These are phyloP conservation scores for Oscheius sp. DNA, from an alignment of 2,888 invertebrate species.

Conservation along the genomic window DNA sequence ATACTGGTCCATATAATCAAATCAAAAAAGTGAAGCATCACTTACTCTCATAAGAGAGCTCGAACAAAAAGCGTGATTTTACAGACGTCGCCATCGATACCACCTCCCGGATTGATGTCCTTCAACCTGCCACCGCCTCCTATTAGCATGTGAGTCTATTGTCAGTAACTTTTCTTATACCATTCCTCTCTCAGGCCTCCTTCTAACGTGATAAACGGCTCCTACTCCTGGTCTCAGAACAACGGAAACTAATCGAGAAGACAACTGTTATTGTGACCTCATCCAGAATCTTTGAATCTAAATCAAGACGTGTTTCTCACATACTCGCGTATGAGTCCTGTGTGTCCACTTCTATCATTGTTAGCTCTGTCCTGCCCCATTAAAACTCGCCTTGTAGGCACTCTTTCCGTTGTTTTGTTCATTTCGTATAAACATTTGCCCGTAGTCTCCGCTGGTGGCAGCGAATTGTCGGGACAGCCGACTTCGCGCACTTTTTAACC, in stretches of 20 bases:
- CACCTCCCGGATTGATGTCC: not conserved
- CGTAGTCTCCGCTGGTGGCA: not conserved
- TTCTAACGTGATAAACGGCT: not conserved
- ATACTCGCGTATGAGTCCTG: too few relatives aligned
- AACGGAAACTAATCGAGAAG: not conserved
- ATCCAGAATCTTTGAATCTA: not conserved
- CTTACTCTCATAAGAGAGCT: too few relatives aligned
- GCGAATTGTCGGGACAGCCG: slow-evolving; percentile 19
- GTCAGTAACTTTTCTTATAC: not conserved
- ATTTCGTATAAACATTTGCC: not conserved
- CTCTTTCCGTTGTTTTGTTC: slow-evolving; percentile 9
- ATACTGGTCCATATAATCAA: too few relatives aligned
- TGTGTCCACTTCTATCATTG: too few relatives aligned
- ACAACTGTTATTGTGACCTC: not conserved
- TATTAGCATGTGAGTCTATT: not conserved
- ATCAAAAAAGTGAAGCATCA: too few relatives aligned
- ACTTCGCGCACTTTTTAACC: slow-evolving; percentile 7
- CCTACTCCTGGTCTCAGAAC: not conserved
- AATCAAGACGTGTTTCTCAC: not conserved
- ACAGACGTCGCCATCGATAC: not conserved
- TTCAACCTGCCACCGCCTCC: not conserved
- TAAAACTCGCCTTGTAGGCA: not conserved
- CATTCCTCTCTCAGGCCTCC: not conserved
- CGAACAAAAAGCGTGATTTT: not conserved
- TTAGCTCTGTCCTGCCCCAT: too few relatives aligned